These are phyloP conservation scores for Coturnix japonica DNA, from an alignment of 2,113 vertebrate species.

Conservation along the genomic window DNA sequence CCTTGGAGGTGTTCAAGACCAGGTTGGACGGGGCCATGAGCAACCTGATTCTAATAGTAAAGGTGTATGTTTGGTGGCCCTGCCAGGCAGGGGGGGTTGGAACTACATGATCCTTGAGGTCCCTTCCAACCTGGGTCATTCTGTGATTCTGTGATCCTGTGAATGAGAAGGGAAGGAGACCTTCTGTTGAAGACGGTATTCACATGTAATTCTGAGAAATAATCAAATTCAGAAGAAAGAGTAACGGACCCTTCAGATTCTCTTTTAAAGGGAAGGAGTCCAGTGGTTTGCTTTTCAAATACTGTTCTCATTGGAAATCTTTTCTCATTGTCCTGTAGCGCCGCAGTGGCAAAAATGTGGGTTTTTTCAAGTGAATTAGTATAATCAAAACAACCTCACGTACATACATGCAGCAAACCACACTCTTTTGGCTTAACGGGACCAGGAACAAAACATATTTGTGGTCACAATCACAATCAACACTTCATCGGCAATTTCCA, in stretches of 20 bases:
- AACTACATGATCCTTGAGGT: no score
- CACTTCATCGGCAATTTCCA: constrained; percentile 48
- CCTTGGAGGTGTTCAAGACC: no score
- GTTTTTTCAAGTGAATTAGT: constrained; percentile 52
- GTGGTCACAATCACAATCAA: constrained; percentile 61
- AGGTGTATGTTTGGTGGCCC: no score
- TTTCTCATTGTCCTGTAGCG: constrained; percentile 55
- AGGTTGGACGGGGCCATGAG: no score
- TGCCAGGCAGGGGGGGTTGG: no score
- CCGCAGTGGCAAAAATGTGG: constrained; percentile 61
- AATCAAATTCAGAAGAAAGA: constrained; percentile 23
- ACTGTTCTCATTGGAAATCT: constrained; percentile 55
- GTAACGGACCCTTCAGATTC: neutral
- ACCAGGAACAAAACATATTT: constrained; percentile 59
- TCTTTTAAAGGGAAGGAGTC: constrained; percentile 9
- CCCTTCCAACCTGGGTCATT: no score
- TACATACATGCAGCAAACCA: constrained; percentile 68
- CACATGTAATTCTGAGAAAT: constrained; percentile 1
- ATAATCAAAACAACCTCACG: constrained; percentile 64
- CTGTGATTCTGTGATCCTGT: no score
- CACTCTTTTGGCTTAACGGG: constrained; percentile 24
- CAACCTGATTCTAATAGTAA: no score
- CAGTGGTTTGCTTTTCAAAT: constrained; percentile 43
- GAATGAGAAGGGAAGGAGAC: neutral
- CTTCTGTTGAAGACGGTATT: neutral